Conservation (phyloP, 35 echinoderm and acorn worm species). For the Apostichopus californicus region DNA sequence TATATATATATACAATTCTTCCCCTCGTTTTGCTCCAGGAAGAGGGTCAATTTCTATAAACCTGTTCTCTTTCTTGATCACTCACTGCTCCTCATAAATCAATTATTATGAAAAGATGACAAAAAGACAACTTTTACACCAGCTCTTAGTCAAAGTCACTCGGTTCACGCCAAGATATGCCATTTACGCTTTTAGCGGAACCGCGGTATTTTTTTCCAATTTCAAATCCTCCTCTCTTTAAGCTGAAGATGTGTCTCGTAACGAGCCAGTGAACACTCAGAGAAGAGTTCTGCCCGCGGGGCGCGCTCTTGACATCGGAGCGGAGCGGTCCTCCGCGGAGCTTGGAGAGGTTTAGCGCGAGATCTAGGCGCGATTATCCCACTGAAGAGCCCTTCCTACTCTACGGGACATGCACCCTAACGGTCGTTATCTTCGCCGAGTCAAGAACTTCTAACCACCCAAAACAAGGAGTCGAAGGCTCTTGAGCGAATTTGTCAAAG, state of each 20-base stretch:
- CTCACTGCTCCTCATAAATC: slow-evolving; percentile 26
- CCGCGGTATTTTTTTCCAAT: slow-evolving; percentile 25
- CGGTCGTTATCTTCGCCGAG: slow-evolving; percentile 8
- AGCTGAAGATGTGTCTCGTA: background rate
- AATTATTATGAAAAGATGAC: slow-evolving; percentile 46
- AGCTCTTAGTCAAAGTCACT: background rate
- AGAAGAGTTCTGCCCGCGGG: slow-evolving; percentile 4
- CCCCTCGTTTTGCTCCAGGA: slow-evolving; percentile 23
- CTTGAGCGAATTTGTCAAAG: slow-evolving; percentile 34
- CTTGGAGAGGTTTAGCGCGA: slow-evolving; percentile 44
- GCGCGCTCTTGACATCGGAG: slow-evolving; percentile 36
- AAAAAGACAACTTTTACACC: slow-evolving; percentile 42
- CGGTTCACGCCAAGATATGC: slow-evolving; percentile 27
- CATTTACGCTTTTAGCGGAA: slow-evolving; percentile 32
- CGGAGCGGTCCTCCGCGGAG: slow-evolving; percentile 26
- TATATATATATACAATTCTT: too few species aligned
- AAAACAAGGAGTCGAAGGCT: slow-evolving; percentile 27
- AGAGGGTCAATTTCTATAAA: slow-evolving; percentile 31
- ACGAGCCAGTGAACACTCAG: slow-evolving; percentile 24
- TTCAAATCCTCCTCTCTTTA: slow-evolving; percentile 8
- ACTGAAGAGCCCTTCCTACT: slow-evolving; percentile 30
- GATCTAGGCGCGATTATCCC: slow-evolving; percentile 39
- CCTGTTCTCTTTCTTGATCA: background rate
- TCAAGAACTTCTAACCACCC: slow-evolving; percentile 3
- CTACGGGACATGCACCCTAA: slow-evolving; percentile 24